Evolutionary conservation across 1,140 invertebrate genomes (phyloP), one percentile per base, ranked within the genome.

Genomic region (Apis cerana): DNA sequence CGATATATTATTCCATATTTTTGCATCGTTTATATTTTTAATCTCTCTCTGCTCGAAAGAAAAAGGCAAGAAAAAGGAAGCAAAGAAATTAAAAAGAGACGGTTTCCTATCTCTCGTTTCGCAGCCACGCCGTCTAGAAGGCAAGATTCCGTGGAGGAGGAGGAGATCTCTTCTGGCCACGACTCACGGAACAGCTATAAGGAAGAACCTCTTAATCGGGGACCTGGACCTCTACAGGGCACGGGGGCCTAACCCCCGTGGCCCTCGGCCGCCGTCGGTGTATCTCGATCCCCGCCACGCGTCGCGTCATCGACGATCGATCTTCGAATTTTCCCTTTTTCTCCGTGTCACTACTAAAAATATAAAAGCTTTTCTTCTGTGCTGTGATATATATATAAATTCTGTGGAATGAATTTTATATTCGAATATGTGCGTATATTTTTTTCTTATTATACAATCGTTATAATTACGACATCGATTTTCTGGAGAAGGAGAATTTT

Each of bases 151-250:
- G 27, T 23, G 70, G 58, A 54, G 48, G 48, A 19, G 58, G 8
- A n/a, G 27, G 62, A 62, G 15, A 77, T 86, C 75, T 80, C 33
- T 48, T 85, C 84, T 78, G 69, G 80, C 77, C 62, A 72, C 75
- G 75, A 33, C 65, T 70, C 59, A 78, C 78, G 74, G 81, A 74
- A 83, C 82, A 75, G 88, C 87, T 85, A 91, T 88, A 89, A 91
- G 89, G 88, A 92, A 89, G 91, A 91, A 92, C 88, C 85, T 90
- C 89, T 91, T 89, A 92, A 91, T 90, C 91, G 88, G 89, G 85
- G 88, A 90, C 90, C 91, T 85, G 89, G 89, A 90, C 89, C 90
- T 89, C 86, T 86, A 86, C 89, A 90, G 90, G 89, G 89, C 90
- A 91, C 81, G 74, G 83, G 83, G 90, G 90, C 91, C 90, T 90